phyloP scores from a whole-genome alignment of 2,797 vertebrate genomes.

The Typhlichthys subterraneus region DNA sequence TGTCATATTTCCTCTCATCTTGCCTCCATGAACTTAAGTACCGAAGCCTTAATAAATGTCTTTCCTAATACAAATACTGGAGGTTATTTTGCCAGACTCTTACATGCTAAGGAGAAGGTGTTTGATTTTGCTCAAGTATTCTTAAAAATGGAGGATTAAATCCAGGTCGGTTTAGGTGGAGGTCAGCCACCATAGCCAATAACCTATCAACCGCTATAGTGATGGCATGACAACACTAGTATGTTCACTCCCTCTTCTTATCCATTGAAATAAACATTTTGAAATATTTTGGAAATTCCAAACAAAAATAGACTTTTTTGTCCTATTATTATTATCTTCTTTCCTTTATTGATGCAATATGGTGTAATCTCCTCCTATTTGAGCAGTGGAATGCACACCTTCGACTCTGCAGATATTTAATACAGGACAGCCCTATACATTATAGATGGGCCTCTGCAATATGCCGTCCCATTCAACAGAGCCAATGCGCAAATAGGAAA shows the following conservation, averaged over 20 bases:
- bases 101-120: too few species aligned
- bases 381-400: constrained; percentile 47
- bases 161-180: too few species aligned
- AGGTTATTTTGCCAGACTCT: too few species aligned
- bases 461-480: constrained; percentile 42
- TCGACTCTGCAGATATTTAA: constrained; percentile 70
- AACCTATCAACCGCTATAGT: too few species aligned
- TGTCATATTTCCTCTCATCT: constrained; percentile 18
- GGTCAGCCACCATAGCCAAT: too few species aligned
- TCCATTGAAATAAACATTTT: constrained; percentile 25
- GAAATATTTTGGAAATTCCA: constrained; percentile 25
- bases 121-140: too few species aligned
- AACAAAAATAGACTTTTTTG: constrained; percentile 5
- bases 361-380: constrained; percentile 54
- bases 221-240: not conserved
- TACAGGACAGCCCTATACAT: constrained; percentile 68
- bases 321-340: constrained; percentile 20
- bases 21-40: constrained; percentile 25
- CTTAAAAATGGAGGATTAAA: too few species aligned
- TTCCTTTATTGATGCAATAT: constrained; percentile 59
- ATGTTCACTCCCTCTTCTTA: constrained; percentile 15
- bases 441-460: constrained; percentile 63
- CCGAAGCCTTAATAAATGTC: not conserved
- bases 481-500: constrained; percentile 46
- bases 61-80: too few species aligned